Evolutionary conservation across 2,113 vertebrate genomes (phyloP).

Genomic region (Catharus minimus): DNA sequence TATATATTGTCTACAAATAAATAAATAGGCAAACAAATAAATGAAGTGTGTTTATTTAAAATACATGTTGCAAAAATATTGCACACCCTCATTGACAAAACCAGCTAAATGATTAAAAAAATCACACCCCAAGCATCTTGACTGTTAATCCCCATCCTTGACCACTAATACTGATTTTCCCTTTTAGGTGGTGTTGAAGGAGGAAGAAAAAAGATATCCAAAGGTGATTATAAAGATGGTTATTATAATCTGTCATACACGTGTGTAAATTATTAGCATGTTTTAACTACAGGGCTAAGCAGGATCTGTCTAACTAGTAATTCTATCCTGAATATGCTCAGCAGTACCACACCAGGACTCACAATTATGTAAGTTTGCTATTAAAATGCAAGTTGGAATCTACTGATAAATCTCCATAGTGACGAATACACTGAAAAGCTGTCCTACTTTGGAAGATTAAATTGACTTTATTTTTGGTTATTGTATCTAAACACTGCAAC

Average conservation of each 20-base stretch:
- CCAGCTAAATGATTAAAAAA: neutral
- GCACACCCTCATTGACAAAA: neutral
- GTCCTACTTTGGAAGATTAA: constrained; percentile 68
- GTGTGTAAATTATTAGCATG: neutral
- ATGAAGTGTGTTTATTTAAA: neutral
- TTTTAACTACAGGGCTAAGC: constrained; percentile 46
- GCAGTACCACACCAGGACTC: constrained; percentile 48
- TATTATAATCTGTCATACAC: constrained; percentile 14
- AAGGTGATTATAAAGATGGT: neutral
- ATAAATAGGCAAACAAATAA: neutral
- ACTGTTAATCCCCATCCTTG: neutral
- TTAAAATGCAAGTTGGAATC: constrained; percentile 70
- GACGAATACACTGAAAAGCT: constrained; percentile 52
- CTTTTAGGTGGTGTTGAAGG: neutral
- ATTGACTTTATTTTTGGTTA: constrained; percentile 69
- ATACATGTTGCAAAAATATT: neutral
- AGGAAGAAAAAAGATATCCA: neutral
- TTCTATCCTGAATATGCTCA: constrained; percentile 34
- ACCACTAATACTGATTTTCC: neutral
- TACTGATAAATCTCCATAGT: constrained; percentile 69
- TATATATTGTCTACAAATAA: neutral
- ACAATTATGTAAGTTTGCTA: constrained; percentile 66
- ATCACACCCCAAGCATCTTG: neutral
- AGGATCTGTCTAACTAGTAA: constrained; percentile 38
- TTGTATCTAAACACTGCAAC: constrained; percentile 49